Evolutionary conservation across 2,797 vertebrate genomes (phyloP).

Genomic region (Petrocephalus sullivani): DNA sequence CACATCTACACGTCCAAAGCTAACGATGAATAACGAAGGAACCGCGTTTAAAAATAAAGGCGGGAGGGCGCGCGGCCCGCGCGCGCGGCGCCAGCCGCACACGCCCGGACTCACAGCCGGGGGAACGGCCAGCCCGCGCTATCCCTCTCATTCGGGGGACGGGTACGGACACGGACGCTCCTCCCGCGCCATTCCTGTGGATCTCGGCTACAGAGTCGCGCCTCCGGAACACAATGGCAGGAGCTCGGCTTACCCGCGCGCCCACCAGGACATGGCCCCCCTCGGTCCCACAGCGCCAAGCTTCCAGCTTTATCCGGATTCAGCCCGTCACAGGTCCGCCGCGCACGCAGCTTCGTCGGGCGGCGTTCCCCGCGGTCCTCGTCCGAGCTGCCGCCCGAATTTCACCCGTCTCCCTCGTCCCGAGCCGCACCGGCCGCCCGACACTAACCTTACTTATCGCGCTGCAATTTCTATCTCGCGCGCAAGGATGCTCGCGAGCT

Average conservation of each 20-base stretch:
- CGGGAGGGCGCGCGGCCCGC: background rate
- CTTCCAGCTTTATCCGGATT: background rate
- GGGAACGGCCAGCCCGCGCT: background rate
- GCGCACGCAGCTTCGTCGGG: background rate
- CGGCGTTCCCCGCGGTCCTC: background rate
- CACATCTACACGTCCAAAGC: background rate
- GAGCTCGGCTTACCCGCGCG: slow-evolving; percentile 60
- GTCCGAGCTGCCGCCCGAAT: background rate
- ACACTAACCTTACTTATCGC: slow-evolving; percentile 40
- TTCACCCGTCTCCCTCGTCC: background rate
- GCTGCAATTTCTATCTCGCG: slow-evolving; percentile 70
- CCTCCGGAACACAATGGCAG: background rate
- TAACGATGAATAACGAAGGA: background rate
- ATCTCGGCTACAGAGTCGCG: background rate
- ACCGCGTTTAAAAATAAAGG: background rate
- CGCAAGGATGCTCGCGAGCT: slow-evolving; percentile 41
- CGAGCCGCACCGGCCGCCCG: background rate
- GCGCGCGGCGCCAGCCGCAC: background rate
- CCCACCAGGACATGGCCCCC: slow-evolving; percentile 64
- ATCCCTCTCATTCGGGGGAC: background rate
- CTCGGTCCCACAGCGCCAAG: slow-evolving; percentile 25
- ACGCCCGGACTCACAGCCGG: background rate
- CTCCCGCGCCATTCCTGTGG: too few species aligned
- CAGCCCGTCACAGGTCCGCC: background rate
- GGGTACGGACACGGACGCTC: too few species aligned